Percentiles rank a stretch among this genome's conserved stretches.
phyloP scores from a whole-genome alignment of 1,140 invertebrate species.

The Eupeodes corollae region DNA sequence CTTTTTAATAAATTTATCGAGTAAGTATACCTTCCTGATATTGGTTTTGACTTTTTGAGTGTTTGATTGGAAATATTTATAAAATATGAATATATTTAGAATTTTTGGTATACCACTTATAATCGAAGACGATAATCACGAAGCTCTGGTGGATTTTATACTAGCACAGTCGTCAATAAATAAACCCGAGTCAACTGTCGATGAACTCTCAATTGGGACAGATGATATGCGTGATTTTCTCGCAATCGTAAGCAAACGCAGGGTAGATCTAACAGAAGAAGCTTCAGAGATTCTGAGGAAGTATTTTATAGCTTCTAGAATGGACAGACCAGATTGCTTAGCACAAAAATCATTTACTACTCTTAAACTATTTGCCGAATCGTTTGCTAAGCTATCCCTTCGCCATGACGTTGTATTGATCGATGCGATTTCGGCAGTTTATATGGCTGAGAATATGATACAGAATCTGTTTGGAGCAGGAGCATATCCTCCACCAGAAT shows the following conservation, averaged over 20 bases:
- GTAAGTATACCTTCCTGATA: too few relatives aligned
- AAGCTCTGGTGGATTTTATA: slow-evolving; percentile 15
- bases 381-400: slow-evolving; percentile 25
- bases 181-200: not conserved
- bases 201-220: slow-evolving; percentile 14
- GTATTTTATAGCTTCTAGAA: slow-evolving; percentile 23
- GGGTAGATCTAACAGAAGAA: slow-evolving; percentile 8
- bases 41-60: not conserved
- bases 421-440: slow-evolving; percentile 23
- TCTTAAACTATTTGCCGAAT: slow-evolving; percentile 29
- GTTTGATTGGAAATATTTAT: too few relatives aligned
- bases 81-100: slow-evolving; percentile 5
- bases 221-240: slow-evolving; percentile 20
- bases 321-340: slow-evolving; percentile 20
- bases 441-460: slow-evolving; percentile 26
- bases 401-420: slow-evolving; percentile 20
- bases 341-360: slow-evolving; percentile 23
- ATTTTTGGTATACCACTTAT: slow-evolving; percentile 29
- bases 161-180: slow-evolving; percentile 9
- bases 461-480: slow-evolving; percentile 16
- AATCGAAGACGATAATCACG: slow-evolving; percentile 14
- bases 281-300: slow-evolving; percentile 22
- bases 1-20: slow-evolving; percentile 11
- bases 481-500: slow-evolving; percentile 15
- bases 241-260: slow-evolving; percentile 15